Conservation (phyloP, 2,113 vertebrate species). For the Mirounga angustirostris region DNA sequence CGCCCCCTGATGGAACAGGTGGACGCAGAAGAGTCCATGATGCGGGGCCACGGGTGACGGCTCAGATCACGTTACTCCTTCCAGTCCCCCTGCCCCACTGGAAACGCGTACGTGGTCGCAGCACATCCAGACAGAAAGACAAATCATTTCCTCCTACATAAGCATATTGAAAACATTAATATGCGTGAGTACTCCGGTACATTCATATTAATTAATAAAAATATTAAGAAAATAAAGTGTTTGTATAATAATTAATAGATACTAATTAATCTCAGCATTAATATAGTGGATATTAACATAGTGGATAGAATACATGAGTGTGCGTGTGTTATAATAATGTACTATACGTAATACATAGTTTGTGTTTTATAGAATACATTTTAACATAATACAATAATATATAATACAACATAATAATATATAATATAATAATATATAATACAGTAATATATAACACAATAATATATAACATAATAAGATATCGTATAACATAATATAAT, state of each 20-base stretch:
- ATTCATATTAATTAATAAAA: not conserved
- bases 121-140: fast-evolving
- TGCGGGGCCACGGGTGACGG: not conserved
- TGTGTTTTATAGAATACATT: not conserved
- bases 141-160: fast-evolving
- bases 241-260: not conserved
- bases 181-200: not conserved
- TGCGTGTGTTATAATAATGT: not conserved
- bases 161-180: too few species aligned
- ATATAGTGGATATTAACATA: not conserved
- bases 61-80: fast-evolving
- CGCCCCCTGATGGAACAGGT: not conserved
- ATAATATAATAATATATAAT: not conserved
- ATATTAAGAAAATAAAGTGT: not conserved
- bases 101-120: fast-evolving
- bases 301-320: not conserved
- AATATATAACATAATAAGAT: not conserved
- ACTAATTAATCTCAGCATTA: not conserved
- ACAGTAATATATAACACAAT: not conserved
- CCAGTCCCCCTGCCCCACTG: too few species aligned
- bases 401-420: too few species aligned
- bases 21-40: fast-evolving
- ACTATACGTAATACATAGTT: fast-evolving
- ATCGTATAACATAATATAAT: not conserved
- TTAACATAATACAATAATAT: not conserved